Conservation (phyloP, 2,113 vertebrate species). For the Platanista minor region DNA sequence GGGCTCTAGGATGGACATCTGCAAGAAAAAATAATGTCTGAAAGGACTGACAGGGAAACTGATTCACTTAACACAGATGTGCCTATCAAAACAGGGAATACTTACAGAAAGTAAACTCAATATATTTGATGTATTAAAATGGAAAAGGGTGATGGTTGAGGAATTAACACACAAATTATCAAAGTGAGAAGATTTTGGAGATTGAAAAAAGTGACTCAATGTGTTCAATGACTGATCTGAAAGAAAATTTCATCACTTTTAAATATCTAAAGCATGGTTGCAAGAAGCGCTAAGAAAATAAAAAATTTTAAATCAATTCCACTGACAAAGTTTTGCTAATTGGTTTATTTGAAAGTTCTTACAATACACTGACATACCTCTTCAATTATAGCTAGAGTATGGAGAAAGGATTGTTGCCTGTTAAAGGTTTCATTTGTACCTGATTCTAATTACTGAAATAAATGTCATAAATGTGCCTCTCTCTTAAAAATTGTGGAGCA, state of each 20-base stretch:
- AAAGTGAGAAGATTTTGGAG: neutral
- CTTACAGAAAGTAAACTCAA: neutral
- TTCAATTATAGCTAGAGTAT: constrained; percentile 12
- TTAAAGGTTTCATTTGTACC: neutral
- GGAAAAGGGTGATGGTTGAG: neutral
- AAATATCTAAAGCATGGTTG: neutral
- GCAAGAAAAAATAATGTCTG: neutral
- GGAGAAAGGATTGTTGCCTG: neutral
- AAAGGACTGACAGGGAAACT: neutral
- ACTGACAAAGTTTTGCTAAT: neutral
- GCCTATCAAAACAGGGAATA: neutral
- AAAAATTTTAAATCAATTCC: constrained; percentile 12
- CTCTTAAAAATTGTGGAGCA: neutral
- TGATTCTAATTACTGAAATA: constrained; percentile 35
- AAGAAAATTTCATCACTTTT: neutral
- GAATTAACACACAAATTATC: neutral
- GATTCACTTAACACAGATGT: neutral
- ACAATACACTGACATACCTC: neutral
- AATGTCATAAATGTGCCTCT: neutral
- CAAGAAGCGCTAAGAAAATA: neutral
- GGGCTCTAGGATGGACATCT: neutral
- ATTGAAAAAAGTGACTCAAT: neutral
- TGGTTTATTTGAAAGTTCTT: constrained; percentile 22
- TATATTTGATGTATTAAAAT: neutral
- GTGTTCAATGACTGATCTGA: neutral